phyloP scores from a whole-genome alignment of 1,140 invertebrate genomes.

The Apis dorsata region DNA sequence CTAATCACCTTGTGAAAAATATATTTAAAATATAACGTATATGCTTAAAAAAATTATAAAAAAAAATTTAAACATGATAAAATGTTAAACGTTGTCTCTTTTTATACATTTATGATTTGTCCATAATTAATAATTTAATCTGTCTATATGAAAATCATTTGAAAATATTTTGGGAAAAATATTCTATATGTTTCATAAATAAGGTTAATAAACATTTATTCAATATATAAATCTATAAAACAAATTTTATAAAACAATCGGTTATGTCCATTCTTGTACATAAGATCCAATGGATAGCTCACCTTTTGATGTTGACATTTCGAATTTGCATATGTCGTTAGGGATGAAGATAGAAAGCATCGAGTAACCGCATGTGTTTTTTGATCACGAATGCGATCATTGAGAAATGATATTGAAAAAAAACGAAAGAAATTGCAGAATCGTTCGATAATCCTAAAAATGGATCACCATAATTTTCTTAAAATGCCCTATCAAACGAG shows the following conservation, averaged over 20 bases:
- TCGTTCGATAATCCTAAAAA: not conserved
- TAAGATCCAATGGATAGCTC: not conserved
- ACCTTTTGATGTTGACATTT: slow-evolving; percentile 61
- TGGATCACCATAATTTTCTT: not conserved
- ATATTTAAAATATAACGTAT: not conserved
- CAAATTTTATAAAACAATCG: not conserved
- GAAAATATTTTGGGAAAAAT: not conserved
- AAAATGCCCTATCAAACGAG: not conserved
- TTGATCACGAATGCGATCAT: not conserved
- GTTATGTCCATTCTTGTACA: not conserved
- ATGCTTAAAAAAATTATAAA: not conserved
- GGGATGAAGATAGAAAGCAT: slow-evolving; percentile 34
- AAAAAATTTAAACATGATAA: not conserved
- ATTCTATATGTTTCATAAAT: not conserved
- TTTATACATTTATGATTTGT: slow-evolving; percentile 2
- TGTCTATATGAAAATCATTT: not conserved
- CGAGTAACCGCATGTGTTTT: not conserved
- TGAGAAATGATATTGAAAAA: no score
- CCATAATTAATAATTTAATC: not conserved
- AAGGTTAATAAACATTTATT: not conserved
- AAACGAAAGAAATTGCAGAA: not conserved
- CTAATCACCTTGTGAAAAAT: not conserved
- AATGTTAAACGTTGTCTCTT: not conserved
- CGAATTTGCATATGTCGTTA: slow-evolving; percentile 45
- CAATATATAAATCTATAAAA: not conserved